Base-by-base conservation (phyloP, 2,113 vertebrate genomes). In the Eidolon helvum region DNA sequence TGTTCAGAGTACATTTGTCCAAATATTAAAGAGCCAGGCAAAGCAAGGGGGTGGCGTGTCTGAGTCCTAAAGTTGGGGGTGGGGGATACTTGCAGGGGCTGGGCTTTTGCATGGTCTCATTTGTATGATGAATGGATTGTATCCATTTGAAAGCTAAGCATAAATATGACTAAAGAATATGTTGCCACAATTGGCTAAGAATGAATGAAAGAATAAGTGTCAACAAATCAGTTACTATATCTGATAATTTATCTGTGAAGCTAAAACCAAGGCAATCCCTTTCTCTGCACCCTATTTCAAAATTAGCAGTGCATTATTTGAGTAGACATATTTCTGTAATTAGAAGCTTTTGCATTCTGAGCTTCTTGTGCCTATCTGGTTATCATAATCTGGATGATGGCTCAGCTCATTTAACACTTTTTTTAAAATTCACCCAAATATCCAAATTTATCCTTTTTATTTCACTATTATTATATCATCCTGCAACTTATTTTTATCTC, bases 121-220 rank as follows among this genome's bases (percentile, higher is more conserved):
- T 4, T 63, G 4, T 75, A 43, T 61, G 55, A 85, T 77, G 55
- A 71, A 53, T 61, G 8, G 5, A 28, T 50, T 71, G 9, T 72
- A 87, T 72, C 21, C 43, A 95, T 53, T 87, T 95, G 87, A 77
- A 93, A 95, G 10, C 21, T n/a, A 77, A 90, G 72, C 28, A 72
- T 71, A 85, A 96, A 90, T 77, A 71, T 50, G 21, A 83, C 68
- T 59, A 38, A 75, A 83, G 80, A 66, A 72, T 90, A 50, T 53
- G 15, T 71, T 82, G 10, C 33, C 61, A 33, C 91, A 24, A 38
- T 26, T 88, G 43, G 26, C 43, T 53, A 94, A 68, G 26, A 63
- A 74, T 75, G 35, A 66, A 10, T 85, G 8, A 93, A 82, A 40
- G 55, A 91, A 48, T 63, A n/a, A 80, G 26, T 55, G 24, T 61